A percentile compares a stretch with the other conserved stretches of the same genome.
Conservation (phyloP, 2,888 invertebrate species). For the Ypsolopha sequella region DNA sequence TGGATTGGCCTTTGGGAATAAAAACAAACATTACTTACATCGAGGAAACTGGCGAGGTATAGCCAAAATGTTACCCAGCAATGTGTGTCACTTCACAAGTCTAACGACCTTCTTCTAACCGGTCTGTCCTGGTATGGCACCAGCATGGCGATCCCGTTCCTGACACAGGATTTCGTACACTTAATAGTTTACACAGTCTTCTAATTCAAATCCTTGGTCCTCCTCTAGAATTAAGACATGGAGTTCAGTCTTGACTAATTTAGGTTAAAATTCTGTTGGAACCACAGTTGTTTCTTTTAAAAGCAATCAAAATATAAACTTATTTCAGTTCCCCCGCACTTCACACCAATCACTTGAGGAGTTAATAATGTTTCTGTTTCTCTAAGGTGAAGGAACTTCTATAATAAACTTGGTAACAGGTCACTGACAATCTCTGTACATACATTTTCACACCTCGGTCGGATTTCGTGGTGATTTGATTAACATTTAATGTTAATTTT, state of each 20-base stretch:
- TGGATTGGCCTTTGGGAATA: conserved; percentile 96
- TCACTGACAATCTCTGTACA: conserved; percentile 49
- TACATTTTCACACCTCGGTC: conserved; percentile 28
- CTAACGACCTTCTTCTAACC: conserved; percentile 69
- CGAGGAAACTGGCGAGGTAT: conserved; percentile 93
- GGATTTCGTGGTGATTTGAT: conserved; percentile 39
- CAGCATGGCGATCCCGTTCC: conserved; percentile 53
- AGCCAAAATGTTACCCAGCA: conserved; percentile 55
- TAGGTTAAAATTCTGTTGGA: too few species aligned
- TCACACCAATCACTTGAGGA: conserved; percentile 1
- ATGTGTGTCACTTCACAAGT: conserved; percentile 62
- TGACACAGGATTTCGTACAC: neutral
- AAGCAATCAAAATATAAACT: too few species aligned
- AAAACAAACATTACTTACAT: conserved; percentile 95
- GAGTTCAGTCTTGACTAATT: too few species aligned
- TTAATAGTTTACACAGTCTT: neutral
- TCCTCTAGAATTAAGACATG: neutral
- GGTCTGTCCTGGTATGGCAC: conserved; percentile 64
- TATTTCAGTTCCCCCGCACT: conserved; percentile 1
- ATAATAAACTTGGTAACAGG: conserved; percentile 54
- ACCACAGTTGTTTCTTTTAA: too few species aligned
- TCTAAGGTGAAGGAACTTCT: conserved; percentile 62
- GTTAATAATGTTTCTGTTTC: conserved; percentile 30
- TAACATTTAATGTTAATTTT: conserved; percentile 23
- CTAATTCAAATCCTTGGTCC: conserved; percentile 18